These are phyloP conservation scores for Eremophila alpestris DNA, from an alignment of 2,797 vertebrate genomes.

Conservation along the genomic window DNA sequence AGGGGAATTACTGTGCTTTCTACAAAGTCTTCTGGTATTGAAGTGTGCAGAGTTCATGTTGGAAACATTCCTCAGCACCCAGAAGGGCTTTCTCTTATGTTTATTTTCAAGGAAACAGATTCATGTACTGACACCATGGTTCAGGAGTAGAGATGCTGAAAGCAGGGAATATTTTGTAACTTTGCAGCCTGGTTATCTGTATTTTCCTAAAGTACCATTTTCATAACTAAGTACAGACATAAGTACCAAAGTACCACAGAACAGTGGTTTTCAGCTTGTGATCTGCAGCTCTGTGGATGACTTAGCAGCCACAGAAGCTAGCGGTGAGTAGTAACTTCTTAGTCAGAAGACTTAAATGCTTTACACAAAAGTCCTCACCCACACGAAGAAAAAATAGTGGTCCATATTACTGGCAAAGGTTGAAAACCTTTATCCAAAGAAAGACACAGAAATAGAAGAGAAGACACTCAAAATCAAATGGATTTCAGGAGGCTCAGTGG, in stretches of 20 bases:
- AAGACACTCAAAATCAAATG: background rate
- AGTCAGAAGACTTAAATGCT: background rate
- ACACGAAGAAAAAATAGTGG: background rate
- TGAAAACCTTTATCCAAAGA: background rate
- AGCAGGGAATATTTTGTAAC: background rate
- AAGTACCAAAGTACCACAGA: background rate
- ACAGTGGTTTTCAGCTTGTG: background rate
- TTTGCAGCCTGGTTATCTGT: background rate
- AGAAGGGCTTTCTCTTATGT: background rate
- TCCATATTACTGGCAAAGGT: background rate
- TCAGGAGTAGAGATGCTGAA: background rate
- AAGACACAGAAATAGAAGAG: background rate
- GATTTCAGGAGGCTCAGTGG: background rate
- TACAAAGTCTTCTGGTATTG: background rate
- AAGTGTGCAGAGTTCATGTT: background rate
- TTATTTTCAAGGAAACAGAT: background rate
- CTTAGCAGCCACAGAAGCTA: background rate
- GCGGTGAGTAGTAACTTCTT: background rate
- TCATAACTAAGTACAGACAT: background rate
- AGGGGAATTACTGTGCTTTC: background rate
- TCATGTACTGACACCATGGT: background rate
- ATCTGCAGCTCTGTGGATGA: background rate
- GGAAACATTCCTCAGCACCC: background rate
- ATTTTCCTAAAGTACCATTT: background rate
- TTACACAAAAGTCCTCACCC: background rate